Conservation (phyloP, 2,888 invertebrate species). For the Athripsodes cinereus region DNA sequence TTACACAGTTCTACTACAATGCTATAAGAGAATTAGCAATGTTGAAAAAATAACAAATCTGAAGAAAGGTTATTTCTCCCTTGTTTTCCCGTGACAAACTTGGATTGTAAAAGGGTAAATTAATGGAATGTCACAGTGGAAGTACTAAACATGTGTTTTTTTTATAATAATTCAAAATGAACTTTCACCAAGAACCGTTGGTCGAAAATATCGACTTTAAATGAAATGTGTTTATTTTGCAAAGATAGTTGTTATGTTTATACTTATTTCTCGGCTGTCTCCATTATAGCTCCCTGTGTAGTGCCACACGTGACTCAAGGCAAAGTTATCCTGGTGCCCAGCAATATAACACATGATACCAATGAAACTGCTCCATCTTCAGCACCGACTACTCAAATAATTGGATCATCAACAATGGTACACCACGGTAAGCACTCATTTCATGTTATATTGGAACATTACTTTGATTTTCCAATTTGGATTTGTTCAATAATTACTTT, state of each 20-base stretch:
- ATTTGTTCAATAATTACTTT: neutral
- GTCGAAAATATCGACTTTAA: neutral
- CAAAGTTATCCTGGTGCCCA: constrained; percentile 59
- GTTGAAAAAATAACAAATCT: too few species aligned
- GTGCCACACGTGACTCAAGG: constrained; percentile 85
- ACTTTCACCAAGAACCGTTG: too few species aligned
- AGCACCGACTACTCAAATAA: constrained; percentile 39
- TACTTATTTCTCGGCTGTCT: too few species aligned
- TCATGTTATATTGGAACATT: too few species aligned
- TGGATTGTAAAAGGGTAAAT: too few species aligned
- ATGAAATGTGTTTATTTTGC: neutral
- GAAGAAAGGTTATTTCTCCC: too few species aligned
- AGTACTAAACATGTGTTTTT: neutral
- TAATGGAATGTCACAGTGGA: too few species aligned
- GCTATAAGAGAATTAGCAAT: too few species aligned
- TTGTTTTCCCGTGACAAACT: too few species aligned
- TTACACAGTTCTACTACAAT: too few species aligned
- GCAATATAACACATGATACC: constrained; percentile 46
- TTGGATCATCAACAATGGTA: constrained; percentile 49
- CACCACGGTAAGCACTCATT: constrained; percentile 39
- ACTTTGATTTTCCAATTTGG: neutral
- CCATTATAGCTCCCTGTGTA: constrained; percentile 85
- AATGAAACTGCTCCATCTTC: constrained; percentile 37
- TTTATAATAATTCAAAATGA: too few species aligned
- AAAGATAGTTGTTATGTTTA: neutral